Conservation (phyloP, 2,888 invertebrate species). For the Cordilura impudica region DNA sequence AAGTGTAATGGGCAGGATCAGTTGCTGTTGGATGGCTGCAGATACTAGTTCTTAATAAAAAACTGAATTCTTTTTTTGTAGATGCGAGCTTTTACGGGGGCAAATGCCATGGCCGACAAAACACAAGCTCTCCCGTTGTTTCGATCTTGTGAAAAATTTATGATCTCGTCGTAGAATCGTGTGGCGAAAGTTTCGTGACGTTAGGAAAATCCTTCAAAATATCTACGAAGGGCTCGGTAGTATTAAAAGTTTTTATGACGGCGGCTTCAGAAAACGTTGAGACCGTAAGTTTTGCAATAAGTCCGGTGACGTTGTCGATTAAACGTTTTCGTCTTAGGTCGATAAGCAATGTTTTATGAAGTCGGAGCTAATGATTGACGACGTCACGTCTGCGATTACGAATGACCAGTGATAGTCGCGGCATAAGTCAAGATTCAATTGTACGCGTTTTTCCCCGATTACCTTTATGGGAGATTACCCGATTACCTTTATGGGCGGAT, state of each 20-base stretch:
- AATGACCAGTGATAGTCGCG: no score
- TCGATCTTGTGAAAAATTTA: no score
- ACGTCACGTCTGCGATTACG: conserved; percentile 28
- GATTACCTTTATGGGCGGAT: no score
- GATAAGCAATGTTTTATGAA: no score
- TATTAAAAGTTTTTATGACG: not conserved
- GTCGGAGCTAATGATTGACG: conserved; percentile 35
- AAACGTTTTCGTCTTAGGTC: conserved; percentile 7
- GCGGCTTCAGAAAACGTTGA: not conserved
- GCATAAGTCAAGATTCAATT: no score
- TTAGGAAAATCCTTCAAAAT: not conserved
- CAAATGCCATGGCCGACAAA: conserved; percentile 64
- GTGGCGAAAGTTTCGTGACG: conserved; percentile 8
- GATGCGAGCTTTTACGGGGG: conserved; percentile 63
- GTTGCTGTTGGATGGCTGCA: conserved; percentile 30
- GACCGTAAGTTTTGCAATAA: no score
- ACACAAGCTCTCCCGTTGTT: conserved; percentile 31
- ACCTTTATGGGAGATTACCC: no score
- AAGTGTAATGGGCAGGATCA: conserved; percentile 41
- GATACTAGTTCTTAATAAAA: conserved; percentile 33
- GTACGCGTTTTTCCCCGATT: no score
- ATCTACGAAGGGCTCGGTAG: not conserved
- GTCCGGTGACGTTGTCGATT: not conserved
- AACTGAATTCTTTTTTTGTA: conserved; percentile 49
- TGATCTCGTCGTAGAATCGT: no score